Conservation (phyloP, 30 jellyfish, hydroid and myxozoan species). For the Mastigias papua region DNA sequence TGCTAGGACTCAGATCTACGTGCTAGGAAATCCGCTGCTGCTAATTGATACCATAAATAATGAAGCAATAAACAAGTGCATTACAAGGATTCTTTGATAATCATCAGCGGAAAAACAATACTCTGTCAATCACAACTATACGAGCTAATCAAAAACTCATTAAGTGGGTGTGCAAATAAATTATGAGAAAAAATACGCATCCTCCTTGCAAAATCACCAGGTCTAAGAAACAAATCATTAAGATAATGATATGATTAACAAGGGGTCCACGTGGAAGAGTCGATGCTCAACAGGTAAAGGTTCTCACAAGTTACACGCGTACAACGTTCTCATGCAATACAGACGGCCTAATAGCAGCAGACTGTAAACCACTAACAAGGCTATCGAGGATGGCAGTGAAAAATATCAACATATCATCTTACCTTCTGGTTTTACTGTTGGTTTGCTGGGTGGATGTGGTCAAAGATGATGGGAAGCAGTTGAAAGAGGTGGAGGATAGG, state of each 20-base stretch:
- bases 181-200: neutral
- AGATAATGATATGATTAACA: neutral
- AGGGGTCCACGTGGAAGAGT: conserved; percentile 52
- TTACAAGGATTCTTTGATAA: neutral
- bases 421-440: conserved; percentile 41
- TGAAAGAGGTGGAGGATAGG: conserved; percentile 66
- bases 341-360: conserved; percentile 39
- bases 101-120: neutral
- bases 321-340: conserved; percentile 7
- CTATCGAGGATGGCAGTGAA: neutral
- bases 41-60: neutral
- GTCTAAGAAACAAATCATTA: neutral
- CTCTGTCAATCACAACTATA: neutral
- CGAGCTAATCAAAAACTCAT: neutral
- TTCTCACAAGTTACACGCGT: conserved; percentile 35
- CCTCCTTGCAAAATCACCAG: neutral
- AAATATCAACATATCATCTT: neutral
- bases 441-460: conserved; percentile 67
- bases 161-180: conserved; percentile 19
- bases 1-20: neutral
- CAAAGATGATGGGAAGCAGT: conserved; percentile 55
- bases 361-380: conserved; percentile 26
- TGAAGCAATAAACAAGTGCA: neutral
- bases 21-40: neutral
- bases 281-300: conserved; percentile 38